A percentile compares a stretch with the other conserved stretches of the same genome.
phyloP scores from a whole-genome alignment of 2,888 invertebrate species.

The Eupithecia subfuscata region DNA sequence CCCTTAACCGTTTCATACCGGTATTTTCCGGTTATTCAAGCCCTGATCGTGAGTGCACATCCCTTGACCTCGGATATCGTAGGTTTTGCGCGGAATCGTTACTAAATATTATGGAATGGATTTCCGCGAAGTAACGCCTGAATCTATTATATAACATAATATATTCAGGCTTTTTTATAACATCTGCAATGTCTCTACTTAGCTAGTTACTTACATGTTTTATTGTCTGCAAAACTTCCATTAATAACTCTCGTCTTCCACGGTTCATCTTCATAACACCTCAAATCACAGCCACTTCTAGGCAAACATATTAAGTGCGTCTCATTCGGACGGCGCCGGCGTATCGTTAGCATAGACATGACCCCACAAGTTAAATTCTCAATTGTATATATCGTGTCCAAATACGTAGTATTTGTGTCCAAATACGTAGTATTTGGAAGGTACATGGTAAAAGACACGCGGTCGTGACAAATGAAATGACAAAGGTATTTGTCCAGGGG shows the following conservation, averaged over 20 bases:
- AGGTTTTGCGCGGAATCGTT: too few relatives aligned
- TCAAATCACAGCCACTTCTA: constrained; percentile 60
- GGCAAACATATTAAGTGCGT: constrained; percentile 62
- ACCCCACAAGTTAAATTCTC: constrained; percentile 64
- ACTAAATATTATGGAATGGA: too few relatives aligned
- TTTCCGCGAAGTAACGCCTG: too few relatives aligned
- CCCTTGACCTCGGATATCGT: too few relatives aligned
- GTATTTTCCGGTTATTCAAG: too few relatives aligned
- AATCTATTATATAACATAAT: too few relatives aligned
- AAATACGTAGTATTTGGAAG: constrained; percentile 63
- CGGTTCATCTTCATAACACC: constrained; percentile 65
- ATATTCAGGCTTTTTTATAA: too few relatives aligned
- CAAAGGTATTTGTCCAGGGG: constrained; percentile 68
- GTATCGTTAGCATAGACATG: constrained; percentile 62
- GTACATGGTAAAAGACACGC: constrained; percentile 61
- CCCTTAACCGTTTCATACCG: too few relatives aligned
- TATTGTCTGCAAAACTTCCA: not conserved
- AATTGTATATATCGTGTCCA: constrained; percentile 67
- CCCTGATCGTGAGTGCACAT: too few relatives aligned
- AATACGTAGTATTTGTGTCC: constrained; percentile 63
- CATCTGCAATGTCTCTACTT: too few relatives aligned
- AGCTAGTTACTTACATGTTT: not conserved
- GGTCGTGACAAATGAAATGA: constrained; percentile 68
- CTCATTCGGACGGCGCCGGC: constrained; percentile 55
- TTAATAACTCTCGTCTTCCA: constrained; percentile 41